Percentiles rank a stretch among this genome's conserved stretches.
These are phyloP conservation scores for Enteromius afrohamiltoni DNA, from an alignment of 2,797 vertebrate species.

Conservation along the genomic window DNA sequence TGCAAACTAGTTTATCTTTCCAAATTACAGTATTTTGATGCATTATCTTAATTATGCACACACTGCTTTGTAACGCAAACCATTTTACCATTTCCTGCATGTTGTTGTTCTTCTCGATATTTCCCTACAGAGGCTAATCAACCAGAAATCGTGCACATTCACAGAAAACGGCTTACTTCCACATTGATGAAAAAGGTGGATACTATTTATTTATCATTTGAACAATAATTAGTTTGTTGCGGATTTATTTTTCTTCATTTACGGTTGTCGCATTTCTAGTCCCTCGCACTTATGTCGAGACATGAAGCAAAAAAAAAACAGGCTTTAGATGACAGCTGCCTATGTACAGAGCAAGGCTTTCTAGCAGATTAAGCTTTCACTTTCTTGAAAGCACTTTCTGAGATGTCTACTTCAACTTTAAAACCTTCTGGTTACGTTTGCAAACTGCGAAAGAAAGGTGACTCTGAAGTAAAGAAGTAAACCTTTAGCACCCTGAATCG, in stretches of 20 bases:
- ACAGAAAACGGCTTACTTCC: too few relatives aligned
- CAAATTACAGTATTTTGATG: too few relatives aligned
- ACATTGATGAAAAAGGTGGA: too few relatives aligned
- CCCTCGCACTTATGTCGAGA: neutral
- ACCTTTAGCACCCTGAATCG: conserved; percentile 21
- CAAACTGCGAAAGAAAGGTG: conserved; percentile 19
- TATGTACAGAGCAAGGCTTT: neutral
- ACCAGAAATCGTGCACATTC: too few relatives aligned
- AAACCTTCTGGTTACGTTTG: conserved; percentile 3
- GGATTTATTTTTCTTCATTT: too few relatives aligned
- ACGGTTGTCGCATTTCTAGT: neutral
- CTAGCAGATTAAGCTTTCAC: neutral
- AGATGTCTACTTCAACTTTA: conserved; percentile 4
- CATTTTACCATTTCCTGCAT: too few relatives aligned
- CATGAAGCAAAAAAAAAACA: neutral
- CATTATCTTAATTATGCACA: too few relatives aligned
- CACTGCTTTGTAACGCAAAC: too few relatives aligned
- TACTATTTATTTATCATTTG: neutral
- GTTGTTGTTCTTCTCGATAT: too few relatives aligned
- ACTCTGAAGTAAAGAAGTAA: neutral
- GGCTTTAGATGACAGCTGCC: neutral
- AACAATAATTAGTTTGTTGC: too few relatives aligned
- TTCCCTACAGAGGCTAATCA: too few relatives aligned
- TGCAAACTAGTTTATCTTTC: too few relatives aligned
- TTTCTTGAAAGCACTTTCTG: neutral